Conservation (phyloP, 2,113 vertebrate species). For the Tragelaphus imberbis region DNA sequence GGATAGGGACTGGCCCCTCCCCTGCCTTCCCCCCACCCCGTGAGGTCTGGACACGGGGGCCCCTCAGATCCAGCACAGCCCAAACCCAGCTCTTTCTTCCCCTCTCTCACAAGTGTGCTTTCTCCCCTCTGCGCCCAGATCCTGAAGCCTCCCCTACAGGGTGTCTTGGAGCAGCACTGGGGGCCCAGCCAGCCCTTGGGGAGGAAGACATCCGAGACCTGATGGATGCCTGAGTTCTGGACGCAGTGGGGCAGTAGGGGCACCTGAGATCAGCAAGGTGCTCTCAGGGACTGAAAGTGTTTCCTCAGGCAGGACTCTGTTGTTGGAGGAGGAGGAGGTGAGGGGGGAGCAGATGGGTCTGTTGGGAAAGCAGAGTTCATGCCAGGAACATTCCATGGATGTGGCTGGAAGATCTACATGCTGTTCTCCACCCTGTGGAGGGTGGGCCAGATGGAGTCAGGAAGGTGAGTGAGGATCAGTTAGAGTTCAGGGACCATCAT, state of each 20-base stretch:
- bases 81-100: background rate
- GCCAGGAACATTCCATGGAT: accelerated
- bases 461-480: background rate
- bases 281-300: accelerated
- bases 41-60: accelerated
- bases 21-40: accelerated
- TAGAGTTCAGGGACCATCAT: accelerated
- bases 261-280: background rate
- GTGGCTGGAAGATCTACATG: accelerated
- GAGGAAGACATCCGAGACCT: accelerated
- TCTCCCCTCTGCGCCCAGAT: background rate
- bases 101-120: accelerated
- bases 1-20: accelerated
- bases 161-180: accelerated
- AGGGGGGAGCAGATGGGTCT: accelerated
- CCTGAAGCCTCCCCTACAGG: background rate
- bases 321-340: accelerated
- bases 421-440: accelerated
- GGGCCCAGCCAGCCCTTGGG: background rate
- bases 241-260: accelerated
- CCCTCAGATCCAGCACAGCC: too few relatives aligned
- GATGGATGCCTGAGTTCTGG: accelerated
- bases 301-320: background rate
- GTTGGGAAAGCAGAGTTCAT: accelerated
- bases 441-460: background rate